A percentile compares a stretch with the other conserved stretches of the same genome.
These are phyloP conservation scores for Alligator sinensis DNA, from an alignment of 2,113 vertebrate genomes.

Conservation along the genomic window DNA sequence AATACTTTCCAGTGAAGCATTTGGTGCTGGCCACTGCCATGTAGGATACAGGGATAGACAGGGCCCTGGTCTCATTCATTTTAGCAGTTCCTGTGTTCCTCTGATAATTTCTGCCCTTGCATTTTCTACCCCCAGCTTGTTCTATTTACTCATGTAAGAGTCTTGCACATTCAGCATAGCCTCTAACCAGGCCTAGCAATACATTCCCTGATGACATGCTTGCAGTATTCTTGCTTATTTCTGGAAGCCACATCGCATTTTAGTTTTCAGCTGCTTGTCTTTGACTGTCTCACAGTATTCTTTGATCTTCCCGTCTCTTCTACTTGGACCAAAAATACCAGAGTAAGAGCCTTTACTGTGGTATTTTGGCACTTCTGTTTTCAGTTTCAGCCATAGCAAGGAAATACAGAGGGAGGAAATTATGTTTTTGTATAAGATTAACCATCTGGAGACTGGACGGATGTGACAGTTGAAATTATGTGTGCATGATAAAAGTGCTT, in stretches of 20 bases:
- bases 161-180: conserved; percentile 31
- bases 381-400: conserved; percentile 28
- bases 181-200: conserved; percentile 24
- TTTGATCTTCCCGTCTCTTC: conserved; percentile 42
- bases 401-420: conserved; percentile 23
- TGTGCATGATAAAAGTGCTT: too few relatives aligned
- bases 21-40: conserved; percentile 43
- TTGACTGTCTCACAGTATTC: conserved; percentile 60
- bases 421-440: not conserved
- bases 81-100: conserved; percentile 50
- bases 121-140: not conserved
- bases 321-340: conserved; percentile 15
- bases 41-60: conserved; percentile 15
- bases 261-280: conserved; percentile 42
- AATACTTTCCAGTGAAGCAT: conserved; percentile 9
- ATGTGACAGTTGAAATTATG: not conserved
- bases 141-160: not conserved
- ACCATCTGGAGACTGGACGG: not conserved
- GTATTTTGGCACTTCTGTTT: conserved; percentile 50
- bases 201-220: conserved; percentile 9
- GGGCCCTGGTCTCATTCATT: conserved; percentile 42
- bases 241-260: conserved; percentile 57
- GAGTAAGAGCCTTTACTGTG: conserved; percentile 50
- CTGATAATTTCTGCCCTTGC: conserved; percentile 19
- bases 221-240: conserved; percentile 52